These are phyloP conservation scores for Listronotus oregonensis DNA, from an alignment of 1,140 invertebrate genomes.

Conservation along the genomic window DNA sequence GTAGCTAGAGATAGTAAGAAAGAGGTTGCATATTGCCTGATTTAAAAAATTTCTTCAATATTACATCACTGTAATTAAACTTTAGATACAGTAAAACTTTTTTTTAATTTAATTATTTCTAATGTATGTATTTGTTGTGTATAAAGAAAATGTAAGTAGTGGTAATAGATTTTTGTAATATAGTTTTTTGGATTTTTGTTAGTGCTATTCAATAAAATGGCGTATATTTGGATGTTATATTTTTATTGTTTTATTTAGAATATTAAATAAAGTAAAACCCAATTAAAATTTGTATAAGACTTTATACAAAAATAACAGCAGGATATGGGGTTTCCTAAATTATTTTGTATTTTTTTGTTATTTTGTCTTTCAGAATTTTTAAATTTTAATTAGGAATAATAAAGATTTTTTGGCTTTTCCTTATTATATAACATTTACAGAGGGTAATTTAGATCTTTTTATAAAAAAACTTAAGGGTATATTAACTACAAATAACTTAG, in stretches of 20 bases:
- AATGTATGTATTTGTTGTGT: slow-evolving; percentile 52
- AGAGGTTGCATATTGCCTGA: slow-evolving; percentile 5
- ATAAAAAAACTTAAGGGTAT: too few species aligned
- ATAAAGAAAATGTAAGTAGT: slow-evolving; percentile 48
- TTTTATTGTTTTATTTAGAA: slow-evolving; percentile 32
- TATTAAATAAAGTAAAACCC: too few species aligned
- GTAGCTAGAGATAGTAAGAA: not conserved
- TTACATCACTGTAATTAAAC: slow-evolving; percentile 25
- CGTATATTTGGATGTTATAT: slow-evolving; percentile 58
- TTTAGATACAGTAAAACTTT: slow-evolving; percentile 29
- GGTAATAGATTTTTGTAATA: slow-evolving; percentile 55
- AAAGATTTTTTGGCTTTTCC: too few species aligned
- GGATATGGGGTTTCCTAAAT: too few species aligned
- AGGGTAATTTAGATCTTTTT: too few species aligned
- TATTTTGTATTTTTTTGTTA: too few species aligned
- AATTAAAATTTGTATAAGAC: too few species aligned
- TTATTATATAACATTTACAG: too few species aligned
- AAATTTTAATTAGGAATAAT: too few species aligned
- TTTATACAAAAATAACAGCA: too few species aligned
- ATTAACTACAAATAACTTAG: too few species aligned
- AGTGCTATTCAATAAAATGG: slow-evolving; percentile 57
- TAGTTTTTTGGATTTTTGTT: slow-evolving; percentile 56
- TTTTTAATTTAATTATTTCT: slow-evolving; percentile 27
- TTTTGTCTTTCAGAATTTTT: too few species aligned
- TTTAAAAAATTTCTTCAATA: slow-evolving; percentile 3